These are phyloP conservation scores for Bradypodion ventrale DNA, from an alignment of 2,797 vertebrate species.

Conservation along the genomic window DNA sequence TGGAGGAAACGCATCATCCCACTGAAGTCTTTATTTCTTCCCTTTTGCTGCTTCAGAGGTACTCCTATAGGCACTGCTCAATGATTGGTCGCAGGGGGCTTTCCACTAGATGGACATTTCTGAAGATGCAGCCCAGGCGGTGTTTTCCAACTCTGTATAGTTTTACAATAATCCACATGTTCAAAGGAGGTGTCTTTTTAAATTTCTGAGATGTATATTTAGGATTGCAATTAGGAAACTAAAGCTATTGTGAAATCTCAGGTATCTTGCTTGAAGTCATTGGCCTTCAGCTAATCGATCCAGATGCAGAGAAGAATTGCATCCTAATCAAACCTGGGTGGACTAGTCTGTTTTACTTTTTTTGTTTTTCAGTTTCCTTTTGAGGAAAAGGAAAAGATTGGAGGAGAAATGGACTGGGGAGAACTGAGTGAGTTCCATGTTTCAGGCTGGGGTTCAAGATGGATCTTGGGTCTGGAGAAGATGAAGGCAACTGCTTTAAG, in stretches of 20 bases:
- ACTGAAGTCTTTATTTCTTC: slow-evolving; percentile 73
- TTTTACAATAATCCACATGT: slow-evolving; percentile 78
- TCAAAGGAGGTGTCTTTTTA: slow-evolving; percentile 77
- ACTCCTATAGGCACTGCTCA: slow-evolving; percentile 45
- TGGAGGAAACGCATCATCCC: slow-evolving; percentile 82
- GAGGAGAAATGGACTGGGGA: background rate
- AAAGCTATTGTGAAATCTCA: slow-evolving; percentile 91
- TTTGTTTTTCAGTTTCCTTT: slow-evolving; percentile 10
- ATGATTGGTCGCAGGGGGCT: slow-evolving; percentile 23
- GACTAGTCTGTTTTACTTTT: background rate
- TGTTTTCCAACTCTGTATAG: slow-evolving; percentile 74
- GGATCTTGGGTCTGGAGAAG: slow-evolving; percentile 40
- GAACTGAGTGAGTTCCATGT: background rate
- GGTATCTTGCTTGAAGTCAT: slow-evolving; percentile 88
- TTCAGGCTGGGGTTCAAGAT: slow-evolving; percentile 17
- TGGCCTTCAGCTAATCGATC: slow-evolving; percentile 29
- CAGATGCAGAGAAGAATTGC: background rate
- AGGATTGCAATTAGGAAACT: slow-evolving; percentile 83
- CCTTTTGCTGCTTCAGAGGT: slow-evolving; percentile 48
- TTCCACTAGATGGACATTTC: slow-evolving; percentile 40
- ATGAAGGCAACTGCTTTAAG: slow-evolving; percentile 71
- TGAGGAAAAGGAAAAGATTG: background rate
- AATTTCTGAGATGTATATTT: slow-evolving; percentile 81
- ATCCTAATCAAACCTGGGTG: background rate
- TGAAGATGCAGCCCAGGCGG: slow-evolving; percentile 50